Conservation (phyloP, 2,797 vertebrate species). For the Anolis apletophallus region DNA sequence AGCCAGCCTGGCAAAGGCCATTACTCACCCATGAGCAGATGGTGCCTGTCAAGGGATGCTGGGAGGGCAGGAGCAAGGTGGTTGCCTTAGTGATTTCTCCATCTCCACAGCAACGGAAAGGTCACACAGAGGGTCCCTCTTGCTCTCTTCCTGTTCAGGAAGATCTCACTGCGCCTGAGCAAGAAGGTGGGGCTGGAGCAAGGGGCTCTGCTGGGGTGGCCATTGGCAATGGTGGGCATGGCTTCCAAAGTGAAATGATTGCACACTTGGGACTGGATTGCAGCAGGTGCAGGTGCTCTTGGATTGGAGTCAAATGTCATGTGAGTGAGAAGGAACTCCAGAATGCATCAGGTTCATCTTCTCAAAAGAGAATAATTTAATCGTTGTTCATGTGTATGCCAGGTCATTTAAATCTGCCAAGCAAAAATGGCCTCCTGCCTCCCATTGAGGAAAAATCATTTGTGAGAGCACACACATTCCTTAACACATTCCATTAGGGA, state of each 20-base stretch:
- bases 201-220: background rate
- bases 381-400: background rate
- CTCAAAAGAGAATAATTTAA: background rate
- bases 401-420: background rate
- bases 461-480: background rate
- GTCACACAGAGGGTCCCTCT: conserved; percentile 38
- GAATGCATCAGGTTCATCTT: background rate
- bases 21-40: conserved; percentile 44
- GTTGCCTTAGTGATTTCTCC: conserved; percentile 45
- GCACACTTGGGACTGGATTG: background rate
- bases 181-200: conserved; percentile 8
- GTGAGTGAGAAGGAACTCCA: background rate
- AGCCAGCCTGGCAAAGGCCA: conserved; percentile 27
- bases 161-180: background rate
- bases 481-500: background rate
- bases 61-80: conserved; percentile 34
- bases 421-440: background rate
- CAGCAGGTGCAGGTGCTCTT: background rate
- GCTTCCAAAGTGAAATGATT: background rate
- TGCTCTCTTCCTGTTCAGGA: conserved; percentile 27
- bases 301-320: background rate
- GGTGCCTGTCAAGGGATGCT: conserved; percentile 45
- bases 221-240: background rate
- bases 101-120: conserved; percentile 48
- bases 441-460: background rate